These are phyloP conservation scores for Ranitomeya variabilis DNA, from an alignment of 2,113 vertebrate species.

Conservation along the genomic window DNA sequence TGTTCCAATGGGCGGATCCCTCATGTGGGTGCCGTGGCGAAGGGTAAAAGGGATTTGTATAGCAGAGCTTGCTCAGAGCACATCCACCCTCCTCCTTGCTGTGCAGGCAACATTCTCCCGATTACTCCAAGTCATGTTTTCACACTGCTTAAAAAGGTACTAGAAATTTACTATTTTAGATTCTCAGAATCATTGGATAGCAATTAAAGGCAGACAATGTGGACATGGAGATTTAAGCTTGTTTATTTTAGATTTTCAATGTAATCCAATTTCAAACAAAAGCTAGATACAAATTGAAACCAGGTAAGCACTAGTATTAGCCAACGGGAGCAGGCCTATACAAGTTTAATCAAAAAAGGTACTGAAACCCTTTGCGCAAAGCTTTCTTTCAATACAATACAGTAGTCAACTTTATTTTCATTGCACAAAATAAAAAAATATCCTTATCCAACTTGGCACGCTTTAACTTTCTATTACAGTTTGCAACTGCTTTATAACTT, in stretches of 20 bases:
- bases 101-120: no score
- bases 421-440: slow-evolving; percentile 75
- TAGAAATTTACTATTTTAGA: no score
- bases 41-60: no score
- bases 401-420: slow-evolving; percentile 81
- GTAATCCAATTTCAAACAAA: slow-evolving; percentile 80
- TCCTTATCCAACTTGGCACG: slow-evolving; percentile 75
- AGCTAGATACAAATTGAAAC: slow-evolving; percentile 83
- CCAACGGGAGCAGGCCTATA: slow-evolving; percentile 82
- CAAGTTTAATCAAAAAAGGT: slow-evolving; percentile 80
- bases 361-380: slow-evolving; percentile 80
- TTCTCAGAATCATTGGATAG: no score
- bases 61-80: no score
- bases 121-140: no score
- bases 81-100: no score
- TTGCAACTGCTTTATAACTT: slow-evolving; percentile 70
- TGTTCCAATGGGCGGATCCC: no score
- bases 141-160: no score
- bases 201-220: background rate
- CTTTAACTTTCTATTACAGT: slow-evolving; percentile 73
- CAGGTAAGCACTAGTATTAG: slow-evolving; percentile 80
- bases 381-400: slow-evolving; percentile 77
- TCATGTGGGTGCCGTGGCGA: no score
- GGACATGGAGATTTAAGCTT: slow-evolving; percentile 70
- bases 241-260: slow-evolving; percentile 78